Evolutionary conservation across 1,140 invertebrate species (phyloP).

Genomic region (Nixonia krombeini): DNA sequence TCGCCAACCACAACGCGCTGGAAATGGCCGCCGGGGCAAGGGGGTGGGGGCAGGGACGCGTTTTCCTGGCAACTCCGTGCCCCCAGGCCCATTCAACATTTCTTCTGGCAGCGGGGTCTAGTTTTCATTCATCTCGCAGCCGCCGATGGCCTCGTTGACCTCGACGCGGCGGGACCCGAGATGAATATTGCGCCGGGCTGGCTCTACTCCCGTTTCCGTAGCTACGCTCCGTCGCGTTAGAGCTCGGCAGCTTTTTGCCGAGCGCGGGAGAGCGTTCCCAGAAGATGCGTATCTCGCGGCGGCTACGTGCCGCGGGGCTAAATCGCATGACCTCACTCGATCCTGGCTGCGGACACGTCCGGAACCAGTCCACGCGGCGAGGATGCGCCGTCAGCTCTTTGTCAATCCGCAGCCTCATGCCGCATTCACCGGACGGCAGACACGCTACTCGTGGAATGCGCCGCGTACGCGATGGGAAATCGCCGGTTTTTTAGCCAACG

Average conservation of each 20-base stretch:
- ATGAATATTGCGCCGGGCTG: slow-evolving; percentile 58
- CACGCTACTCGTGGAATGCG: slow-evolving; percentile 17
- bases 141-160: slow-evolving; percentile 61
- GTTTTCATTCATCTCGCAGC: slow-evolving; percentile 64
- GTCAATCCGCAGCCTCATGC: slow-evolving; percentile 36
- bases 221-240: background rate
- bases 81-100: slow-evolving; percentile 58
- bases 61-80: slow-evolving; percentile 39
- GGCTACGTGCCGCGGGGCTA: slow-evolving; percentile 61
- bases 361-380: slow-evolving; percentile 42
- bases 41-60: too few relatives aligned
- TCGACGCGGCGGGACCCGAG: slow-evolving; percentile 55
- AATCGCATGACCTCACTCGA: slow-evolving; percentile 58
- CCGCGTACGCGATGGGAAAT: slow-evolving; percentile 14
- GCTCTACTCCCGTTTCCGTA: slow-evolving; percentile 39
- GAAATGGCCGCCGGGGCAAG: too few relatives aligned
- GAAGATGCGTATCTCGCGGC: slow-evolving; percentile 60
- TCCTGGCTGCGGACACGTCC: slow-evolving; percentile 30
- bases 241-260: slow-evolving; percentile 26
- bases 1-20: too few relatives aligned
- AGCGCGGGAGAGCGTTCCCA: slow-evolving; percentile 48
- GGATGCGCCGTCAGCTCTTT: slow-evolving; percentile 33
- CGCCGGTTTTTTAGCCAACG: background rate
- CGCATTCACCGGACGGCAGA: slow-evolving; percentile 14
- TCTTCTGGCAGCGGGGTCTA: slow-evolving; percentile 54